These are phyloP conservation scores for Ecdyonurus torrentis DNA, from an alignment of 2,888 invertebrate species.

Conservation along the genomic window DNA sequence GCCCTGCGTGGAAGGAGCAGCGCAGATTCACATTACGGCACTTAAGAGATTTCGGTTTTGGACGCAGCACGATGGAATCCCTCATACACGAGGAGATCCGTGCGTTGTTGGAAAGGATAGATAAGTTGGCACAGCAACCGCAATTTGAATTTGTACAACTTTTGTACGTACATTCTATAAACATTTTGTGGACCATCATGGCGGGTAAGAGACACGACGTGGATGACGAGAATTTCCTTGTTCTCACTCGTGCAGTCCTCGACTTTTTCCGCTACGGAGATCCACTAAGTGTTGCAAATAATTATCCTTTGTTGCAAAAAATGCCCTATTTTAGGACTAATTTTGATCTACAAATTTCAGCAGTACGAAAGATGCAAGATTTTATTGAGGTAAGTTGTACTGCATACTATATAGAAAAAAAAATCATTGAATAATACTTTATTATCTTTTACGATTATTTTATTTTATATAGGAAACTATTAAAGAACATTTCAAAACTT, in stretches of 20 bases:
- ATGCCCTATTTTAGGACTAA: background rate
- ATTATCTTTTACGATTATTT: no score
- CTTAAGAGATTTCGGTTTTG: slow-evolving; percentile 50
- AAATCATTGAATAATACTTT: no score
- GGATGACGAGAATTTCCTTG: background rate
- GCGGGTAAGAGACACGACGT: slow-evolving; percentile 26
- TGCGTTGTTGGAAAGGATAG: background rate
- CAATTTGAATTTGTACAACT: slow-evolving; percentile 34
- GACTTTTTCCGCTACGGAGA: background rate
- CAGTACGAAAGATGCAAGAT: no score
- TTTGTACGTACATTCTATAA: slow-evolving; percentile 35
- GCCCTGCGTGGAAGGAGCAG: slow-evolving; percentile 44
- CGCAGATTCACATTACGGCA: slow-evolving; percentile 45
- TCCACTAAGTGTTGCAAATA: background rate
- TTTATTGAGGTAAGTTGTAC: no score
- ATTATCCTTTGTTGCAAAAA: background rate
- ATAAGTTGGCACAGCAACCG: no score
- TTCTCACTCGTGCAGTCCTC: background rate
- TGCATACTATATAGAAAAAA: no score
- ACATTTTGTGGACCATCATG: slow-evolving; percentile 37
- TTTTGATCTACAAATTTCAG: no score
- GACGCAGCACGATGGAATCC: slow-evolving; percentile 32
- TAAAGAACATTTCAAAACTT: slow-evolving; percentile 27
- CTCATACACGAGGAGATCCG: background rate
- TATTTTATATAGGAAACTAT: slow-evolving; percentile 38